phyloP scores from a whole-genome alignment of 2,113 vertebrate species.

The Alligator sinensis region DNA sequence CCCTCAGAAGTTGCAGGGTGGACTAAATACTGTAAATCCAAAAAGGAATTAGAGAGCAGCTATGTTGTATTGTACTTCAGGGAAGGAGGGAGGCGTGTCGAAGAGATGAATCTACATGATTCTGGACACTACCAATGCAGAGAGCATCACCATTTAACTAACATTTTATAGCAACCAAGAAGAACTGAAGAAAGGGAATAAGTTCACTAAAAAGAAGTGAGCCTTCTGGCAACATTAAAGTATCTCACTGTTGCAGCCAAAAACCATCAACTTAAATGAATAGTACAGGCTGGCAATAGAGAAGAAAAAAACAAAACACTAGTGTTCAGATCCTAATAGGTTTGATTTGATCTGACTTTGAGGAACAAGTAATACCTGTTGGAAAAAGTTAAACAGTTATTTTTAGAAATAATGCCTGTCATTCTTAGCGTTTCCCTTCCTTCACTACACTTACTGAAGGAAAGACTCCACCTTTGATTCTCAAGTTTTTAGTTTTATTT shows the following conservation, averaged over 20 bases:
- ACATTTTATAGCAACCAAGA: neutral
- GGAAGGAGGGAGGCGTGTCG: neutral
- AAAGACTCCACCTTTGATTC: no score
- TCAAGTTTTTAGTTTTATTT: no score
- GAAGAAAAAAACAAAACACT: neutral
- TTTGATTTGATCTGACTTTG: conserved; percentile 29
- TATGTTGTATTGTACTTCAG: neutral
- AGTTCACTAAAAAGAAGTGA: neutral
- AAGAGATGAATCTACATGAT: neutral
- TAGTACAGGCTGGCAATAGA: neutral
- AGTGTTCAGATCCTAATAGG: neutral
- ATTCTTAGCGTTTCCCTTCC: neutral
- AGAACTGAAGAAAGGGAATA: neutral
- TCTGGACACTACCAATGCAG: neutral
- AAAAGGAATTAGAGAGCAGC: neutral
- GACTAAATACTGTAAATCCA: neutral
- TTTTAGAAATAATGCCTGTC: conserved; percentile 33
- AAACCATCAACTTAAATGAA: neutral
- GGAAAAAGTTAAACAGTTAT: neutral
- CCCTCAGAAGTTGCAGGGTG: neutral
- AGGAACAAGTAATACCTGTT: neutral
- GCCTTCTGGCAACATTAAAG: conserved; percentile 1
- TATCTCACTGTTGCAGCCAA: neutral
- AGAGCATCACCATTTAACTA: neutral
- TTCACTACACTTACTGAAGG: neutral